phyloP scores from a whole-genome alignment of 2,113 vertebrate genomes.

The Oceanodroma tethys region DNA sequence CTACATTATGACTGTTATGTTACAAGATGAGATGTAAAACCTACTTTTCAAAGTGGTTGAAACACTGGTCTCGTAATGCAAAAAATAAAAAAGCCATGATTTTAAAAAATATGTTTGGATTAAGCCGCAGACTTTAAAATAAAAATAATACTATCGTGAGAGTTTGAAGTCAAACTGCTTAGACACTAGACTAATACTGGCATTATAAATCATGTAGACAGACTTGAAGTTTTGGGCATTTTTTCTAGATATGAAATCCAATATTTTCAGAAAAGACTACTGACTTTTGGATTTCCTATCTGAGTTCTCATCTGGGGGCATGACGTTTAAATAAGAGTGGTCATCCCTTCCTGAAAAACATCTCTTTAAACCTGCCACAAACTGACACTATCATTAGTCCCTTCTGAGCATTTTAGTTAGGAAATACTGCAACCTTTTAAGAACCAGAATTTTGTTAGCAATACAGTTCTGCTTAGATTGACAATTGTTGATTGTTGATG shows the following conservation, averaged over 20 bases:
- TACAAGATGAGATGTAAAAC: background rate
- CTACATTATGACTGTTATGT: background rate
- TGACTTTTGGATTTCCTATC: background rate
- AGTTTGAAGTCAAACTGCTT: background rate
- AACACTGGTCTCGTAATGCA: background rate
- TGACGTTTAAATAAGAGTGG: rapidly evolving
- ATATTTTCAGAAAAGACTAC: background rate
- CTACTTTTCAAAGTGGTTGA: background rate
- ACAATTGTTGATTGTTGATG: background rate
- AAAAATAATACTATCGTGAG: background rate
- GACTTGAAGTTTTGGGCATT: background rate
- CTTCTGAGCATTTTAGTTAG: background rate
- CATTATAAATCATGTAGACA: background rate
- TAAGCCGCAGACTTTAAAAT: background rate
- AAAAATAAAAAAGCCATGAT: background rate
- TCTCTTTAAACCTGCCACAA: background rate
- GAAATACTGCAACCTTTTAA: background rate
- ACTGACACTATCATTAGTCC: background rate
- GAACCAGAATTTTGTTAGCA: background rate
- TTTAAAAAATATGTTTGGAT: background rate
- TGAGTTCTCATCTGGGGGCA: background rate
- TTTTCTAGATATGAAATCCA: background rate
- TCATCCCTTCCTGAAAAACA: background rate
- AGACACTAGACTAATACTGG: background rate
- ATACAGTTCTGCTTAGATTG: background rate